phyloP scores from a whole-genome alignment of 2,888 invertebrate genomes.

The Allolobophora icterica region DNA sequence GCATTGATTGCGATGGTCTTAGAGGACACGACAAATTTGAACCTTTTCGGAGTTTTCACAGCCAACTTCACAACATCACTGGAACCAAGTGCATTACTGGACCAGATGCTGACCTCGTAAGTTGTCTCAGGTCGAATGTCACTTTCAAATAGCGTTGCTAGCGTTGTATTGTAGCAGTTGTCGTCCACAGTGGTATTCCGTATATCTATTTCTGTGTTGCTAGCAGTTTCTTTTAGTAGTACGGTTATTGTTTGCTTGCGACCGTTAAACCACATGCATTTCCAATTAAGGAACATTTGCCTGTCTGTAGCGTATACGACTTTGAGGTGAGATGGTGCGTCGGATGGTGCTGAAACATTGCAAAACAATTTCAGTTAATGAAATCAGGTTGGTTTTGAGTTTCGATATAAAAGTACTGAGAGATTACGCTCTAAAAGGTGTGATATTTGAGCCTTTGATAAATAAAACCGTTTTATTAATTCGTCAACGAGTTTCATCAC shows the following conservation, averaged over 20 bases:
- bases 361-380: neutral
- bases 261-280: neutral
- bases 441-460: neutral
- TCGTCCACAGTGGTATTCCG: neutral
- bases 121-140: neutral
- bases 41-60: neutral
- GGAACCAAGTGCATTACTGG: neutral
- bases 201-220: neutral
- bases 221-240: neutral
- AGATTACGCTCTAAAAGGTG: neutral
- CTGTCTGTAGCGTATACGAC: neutral
- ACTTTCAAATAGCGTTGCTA: neutral
- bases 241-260: neutral
- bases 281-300: neutral
- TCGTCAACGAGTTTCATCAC: too few species aligned
- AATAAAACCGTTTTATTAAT: too few species aligned
- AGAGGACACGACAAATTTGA: neutral
- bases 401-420: too few species aligned
- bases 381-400: too few species aligned
- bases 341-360: neutral
- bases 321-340: neutral
- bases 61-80: neutral
- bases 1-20: neutral
- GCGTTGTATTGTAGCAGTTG: neutral
- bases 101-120: neutral